Evolutionary conservation across 2,888 invertebrate species (phyloP).

Genomic region (Apotomis betuletana): DNA sequence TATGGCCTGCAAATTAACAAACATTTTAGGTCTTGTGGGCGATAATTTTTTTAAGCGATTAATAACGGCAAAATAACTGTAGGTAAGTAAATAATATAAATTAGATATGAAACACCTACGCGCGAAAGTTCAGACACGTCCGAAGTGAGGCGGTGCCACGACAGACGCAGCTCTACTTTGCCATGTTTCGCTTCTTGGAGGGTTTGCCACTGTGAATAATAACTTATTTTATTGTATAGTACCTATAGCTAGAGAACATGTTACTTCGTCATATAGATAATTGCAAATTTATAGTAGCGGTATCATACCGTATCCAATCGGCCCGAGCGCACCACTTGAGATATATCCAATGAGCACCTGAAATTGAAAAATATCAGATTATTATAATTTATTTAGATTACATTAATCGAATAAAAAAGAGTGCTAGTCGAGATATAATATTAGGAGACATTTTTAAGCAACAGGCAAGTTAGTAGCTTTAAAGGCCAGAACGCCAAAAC

Average conservation of each 20-base stretch:
- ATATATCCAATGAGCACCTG: constrained; percentile 77
- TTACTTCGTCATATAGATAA: neutral
- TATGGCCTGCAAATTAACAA: constrained; percentile 82
- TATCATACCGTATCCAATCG: constrained; percentile 72
- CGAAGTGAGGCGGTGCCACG: constrained; percentile 93
- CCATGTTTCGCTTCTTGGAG: constrained; percentile 98
- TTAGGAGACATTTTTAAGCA: neutral
- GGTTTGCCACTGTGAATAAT: constrained; percentile 91
- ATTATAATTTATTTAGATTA: neutral
- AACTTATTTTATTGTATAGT: neutral
- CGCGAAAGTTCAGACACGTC: constrained; percentile 88
- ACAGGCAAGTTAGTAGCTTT: constrained; percentile 5
- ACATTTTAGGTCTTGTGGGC: neutral
- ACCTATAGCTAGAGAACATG: too few species aligned
- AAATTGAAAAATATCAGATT: constrained; percentile 45
- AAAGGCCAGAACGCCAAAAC: neutral
- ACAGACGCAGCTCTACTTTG: constrained; percentile 93
- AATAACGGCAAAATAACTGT: too few species aligned
- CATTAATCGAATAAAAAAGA: neutral
- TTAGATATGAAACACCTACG: constrained; percentile 68
- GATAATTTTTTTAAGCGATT: too few species aligned
- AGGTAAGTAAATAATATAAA: too few species aligned
- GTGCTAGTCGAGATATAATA: neutral
- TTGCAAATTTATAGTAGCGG: neutral
- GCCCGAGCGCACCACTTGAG: constrained; percentile 76